Percentiles rank a stretch among this genome's conserved stretches.
Conservation (phyloP, 2,113 vertebrate species). For the Ailuropoda melanoleuca region DNA sequence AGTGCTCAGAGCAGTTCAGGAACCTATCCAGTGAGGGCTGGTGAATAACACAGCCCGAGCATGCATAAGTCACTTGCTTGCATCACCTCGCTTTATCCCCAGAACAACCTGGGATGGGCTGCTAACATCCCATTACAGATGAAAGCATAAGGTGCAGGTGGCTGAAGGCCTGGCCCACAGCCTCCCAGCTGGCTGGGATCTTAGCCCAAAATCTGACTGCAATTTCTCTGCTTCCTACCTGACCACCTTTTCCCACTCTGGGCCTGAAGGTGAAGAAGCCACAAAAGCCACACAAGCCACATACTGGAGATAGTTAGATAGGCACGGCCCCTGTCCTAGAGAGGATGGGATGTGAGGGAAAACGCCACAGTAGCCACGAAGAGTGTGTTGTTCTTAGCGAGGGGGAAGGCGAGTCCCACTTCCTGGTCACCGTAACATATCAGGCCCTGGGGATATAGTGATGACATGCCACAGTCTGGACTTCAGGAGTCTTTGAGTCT, state of each 20-base stretch:
- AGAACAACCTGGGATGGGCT: neutral
- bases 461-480: fast-evolving
- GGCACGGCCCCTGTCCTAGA: neutral
- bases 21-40: neutral
- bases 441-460: neutral
- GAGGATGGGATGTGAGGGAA: neutral
- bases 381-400: neutral
- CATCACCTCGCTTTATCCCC: neutral
- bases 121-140: neutral
- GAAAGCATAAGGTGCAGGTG: neutral
- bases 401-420: neutral
- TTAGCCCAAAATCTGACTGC: neutral
- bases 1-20: neutral
- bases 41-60: neutral
- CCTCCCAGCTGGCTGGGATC: neutral
- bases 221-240: neutral
- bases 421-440: neutral
- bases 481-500: neutral
- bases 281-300: neutral
- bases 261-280: neutral
- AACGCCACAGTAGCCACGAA: neutral
- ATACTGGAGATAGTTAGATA: neutral
- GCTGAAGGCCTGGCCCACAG: neutral
- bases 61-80: no score
- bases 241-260: neutral